Percentiles rank a stretch among this genome's conserved stretches.
Evolutionary conservation across 2,888 invertebrate genomes (phyloP).

Genomic region (Chromoteleia sp.): DNA sequence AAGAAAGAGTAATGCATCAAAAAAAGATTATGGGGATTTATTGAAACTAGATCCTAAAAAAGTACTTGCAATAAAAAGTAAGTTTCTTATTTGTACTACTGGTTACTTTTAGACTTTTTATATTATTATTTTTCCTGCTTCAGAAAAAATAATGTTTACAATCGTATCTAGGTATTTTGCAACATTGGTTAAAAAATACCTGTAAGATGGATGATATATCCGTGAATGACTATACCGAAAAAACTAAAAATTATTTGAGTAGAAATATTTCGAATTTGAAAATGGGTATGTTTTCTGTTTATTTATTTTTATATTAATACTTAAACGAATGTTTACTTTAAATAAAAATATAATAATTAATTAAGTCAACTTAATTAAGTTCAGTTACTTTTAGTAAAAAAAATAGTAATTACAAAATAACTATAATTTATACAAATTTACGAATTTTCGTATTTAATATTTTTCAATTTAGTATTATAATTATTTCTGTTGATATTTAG

Average conservation of each 20-base stretch:
- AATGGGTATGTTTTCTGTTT: constrained; percentile 3
- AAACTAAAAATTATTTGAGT: constrained; percentile 2
- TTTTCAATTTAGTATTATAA: not conserved
- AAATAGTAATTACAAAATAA: too few species aligned
- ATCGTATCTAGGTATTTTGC: constrained; percentile 37
- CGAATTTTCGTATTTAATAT: not conserved
- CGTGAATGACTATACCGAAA: not conserved
- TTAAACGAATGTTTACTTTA: too few species aligned
- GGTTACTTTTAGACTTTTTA: not conserved
- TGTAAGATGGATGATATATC: constrained; percentile 33
- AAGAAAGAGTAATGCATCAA: constrained; percentile 36
- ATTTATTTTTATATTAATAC: too few species aligned
- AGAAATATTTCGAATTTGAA: constrained; percentile 8
- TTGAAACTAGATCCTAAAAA: constrained; percentile 36
- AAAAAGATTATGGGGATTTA: constrained; percentile 31
- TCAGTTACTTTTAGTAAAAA: too few species aligned
- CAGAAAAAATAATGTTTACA: too few species aligned
- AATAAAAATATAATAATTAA: too few species aligned
- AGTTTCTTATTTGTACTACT: too few species aligned
- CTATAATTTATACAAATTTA: too few species aligned
- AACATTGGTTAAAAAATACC: constrained; percentile 30
- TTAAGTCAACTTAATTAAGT: too few species aligned
- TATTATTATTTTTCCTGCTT: too few species aligned
- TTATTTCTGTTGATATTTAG: not conserved
- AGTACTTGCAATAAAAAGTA: constrained; percentile 26